Base-by-base conservation (phyloP, 2,888 invertebrate species). In the Steinernema carpocapsae region DNA sequence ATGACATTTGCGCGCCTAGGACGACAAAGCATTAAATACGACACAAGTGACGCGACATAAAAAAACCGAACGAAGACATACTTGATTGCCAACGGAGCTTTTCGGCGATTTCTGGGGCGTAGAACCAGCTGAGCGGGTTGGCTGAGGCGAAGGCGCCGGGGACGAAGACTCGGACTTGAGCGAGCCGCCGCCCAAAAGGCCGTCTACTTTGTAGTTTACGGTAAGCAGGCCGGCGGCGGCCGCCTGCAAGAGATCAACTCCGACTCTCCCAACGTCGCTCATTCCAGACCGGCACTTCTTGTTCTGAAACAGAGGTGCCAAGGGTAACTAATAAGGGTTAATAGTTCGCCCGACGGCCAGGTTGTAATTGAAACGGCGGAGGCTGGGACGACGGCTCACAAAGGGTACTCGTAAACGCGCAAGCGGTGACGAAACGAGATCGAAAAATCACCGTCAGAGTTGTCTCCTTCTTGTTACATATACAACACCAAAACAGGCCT, bases 211-310 rank as follows among this genome's bases (percentile, higher is more conserved):
- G 64, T 64, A 64, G 64, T 64, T 64, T 32, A 64, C 64, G 29
- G 64, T 64, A n/a, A 64, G 64, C 17, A 64, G 64, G 2, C 64
- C 64, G 17, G 64, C 64, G 17, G 29, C 64, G 17, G 64, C 32
- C 26, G 64, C 64, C 32, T 64, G 64, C 64, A 64, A 29, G 29
- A 64, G 64, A 37, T 64, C 64, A 17, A 64, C 64, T 29, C 64
- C 32, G 37, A 29, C 17, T 26, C 37, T 64, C 64, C 64, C 64
- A 32, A 32, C 64, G 64, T 64, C 64, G 32, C 64, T 64, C 64
- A 64, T 64, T 64, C 64, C 64, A 64, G 64, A 64, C 64, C 64
- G 64, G 64, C 64, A 64, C 64, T 64, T 64, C 17, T 64, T 32
- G 64, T 64, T 29, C 64, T 64, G 64, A n/a, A 64, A 56, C 4